These are phyloP conservation scores for Choloepus didactylus DNA, from an alignment of 2,797 vertebrate genomes.

Conservation along the genomic window DNA sequence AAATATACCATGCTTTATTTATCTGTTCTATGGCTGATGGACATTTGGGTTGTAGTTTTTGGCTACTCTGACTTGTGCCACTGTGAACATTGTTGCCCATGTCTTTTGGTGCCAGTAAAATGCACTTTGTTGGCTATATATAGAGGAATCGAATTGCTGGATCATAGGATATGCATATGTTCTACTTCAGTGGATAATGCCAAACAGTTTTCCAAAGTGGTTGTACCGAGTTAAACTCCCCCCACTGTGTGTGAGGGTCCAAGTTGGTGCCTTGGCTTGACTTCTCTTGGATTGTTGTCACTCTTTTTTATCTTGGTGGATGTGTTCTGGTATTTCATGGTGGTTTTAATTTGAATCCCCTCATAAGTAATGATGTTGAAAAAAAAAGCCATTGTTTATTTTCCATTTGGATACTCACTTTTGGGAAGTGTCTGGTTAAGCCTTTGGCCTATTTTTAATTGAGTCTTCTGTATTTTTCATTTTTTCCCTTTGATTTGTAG, in stretches of 20 bases:
- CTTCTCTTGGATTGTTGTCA: neutral
- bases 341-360: neutral
- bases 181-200: neutral
- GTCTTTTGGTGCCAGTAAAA: neutral
- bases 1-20: neutral
- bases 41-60: neutral
- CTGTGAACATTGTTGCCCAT: neutral
- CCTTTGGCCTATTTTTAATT: conserved; percentile 7
- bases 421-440: conserved; percentile 8
- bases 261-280: neutral
- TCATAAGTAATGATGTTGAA: neutral
- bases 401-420: neutral
- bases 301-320: neutral
- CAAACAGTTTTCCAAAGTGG: neutral
- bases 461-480: neutral
- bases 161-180: neutral
- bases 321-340: neutral
- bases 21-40: neutral
- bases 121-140: neutral
- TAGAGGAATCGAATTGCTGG: neutral
- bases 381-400: neutral
- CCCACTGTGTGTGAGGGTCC: accelerated
- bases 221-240: neutral
- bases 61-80: neutral
- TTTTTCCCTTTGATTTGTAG: neutral